Evolutionary conservation across 2,888 invertebrate genomes (phyloP).

Genomic region (Tupiocoris notatus): DNA sequence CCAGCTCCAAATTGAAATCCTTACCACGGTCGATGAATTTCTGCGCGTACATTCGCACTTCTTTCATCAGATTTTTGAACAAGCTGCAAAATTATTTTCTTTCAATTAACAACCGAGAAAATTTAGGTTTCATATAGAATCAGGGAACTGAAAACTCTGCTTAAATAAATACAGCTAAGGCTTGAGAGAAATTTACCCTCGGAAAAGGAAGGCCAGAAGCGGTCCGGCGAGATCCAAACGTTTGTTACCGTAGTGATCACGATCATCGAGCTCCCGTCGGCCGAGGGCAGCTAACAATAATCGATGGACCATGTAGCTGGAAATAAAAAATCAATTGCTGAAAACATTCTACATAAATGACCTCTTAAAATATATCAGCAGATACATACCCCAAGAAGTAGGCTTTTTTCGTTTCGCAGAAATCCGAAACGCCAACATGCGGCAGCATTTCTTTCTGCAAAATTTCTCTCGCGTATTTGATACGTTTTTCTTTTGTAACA

Average conservation of each 20-base stretch:
- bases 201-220: slow-evolving; percentile 90
- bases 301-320: slow-evolving; percentile 93
- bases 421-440: slow-evolving; percentile 98
- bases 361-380: no score
- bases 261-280: slow-evolving; percentile 95
- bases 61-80: slow-evolving; percentile 94
- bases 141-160: no score
- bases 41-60: slow-evolving; percentile 97
- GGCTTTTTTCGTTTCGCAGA: slow-evolving; percentile 99
- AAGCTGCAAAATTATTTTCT: slow-evolving; percentile 63
- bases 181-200: slow-evolving; percentile 71
- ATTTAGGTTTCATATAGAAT: no score
- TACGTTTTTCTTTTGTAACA: slow-evolving; percentile 97
- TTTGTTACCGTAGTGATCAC: slow-evolving; percentile 99
- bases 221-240: slow-evolving; percentile 97
- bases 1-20: slow-evolving; percentile 95
- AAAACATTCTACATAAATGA: neutral
- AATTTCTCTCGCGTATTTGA: slow-evolving; percentile 99
- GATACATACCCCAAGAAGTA: slow-evolving; percentile 79
- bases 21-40: slow-evolving; percentile 99
- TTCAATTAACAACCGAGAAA: no score
- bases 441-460: slow-evolving; percentile 99
- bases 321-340: slow-evolving; percentile 16
- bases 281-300: slow-evolving; percentile 90
- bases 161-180: no score